Evolutionary conservation across 2,113 vertebrate species (phyloP), one percentile per base, ranked within the genome.

Genomic region (Oncorhynchus gorbuscha): DNA sequence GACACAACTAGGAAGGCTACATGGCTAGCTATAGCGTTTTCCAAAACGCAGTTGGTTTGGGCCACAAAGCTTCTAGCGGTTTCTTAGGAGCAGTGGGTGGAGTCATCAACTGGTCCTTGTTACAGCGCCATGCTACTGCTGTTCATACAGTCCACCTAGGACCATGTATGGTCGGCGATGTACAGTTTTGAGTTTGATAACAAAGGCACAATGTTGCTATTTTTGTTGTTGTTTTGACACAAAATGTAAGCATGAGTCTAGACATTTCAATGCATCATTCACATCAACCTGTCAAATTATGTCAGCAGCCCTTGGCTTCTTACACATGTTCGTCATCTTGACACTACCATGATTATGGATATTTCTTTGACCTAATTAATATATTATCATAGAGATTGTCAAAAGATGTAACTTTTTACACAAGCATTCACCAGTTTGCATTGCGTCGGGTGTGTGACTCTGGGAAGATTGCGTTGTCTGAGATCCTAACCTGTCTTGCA

Each of bases 41-140:
- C 3, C 49, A 14, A 55, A 18, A 18, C 16, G n/a, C 16, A 62
- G 1, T 24, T 22, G 2, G 2, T 18, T 35, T 30, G 4, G 67
- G 67, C 67, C 30, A 64, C 1, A 51, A 89, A 89, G 77, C 77
- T 92, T 93, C 92, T 92, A 89, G 91, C 49, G 76, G 88, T 77
- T 93, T 92, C 90, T 81, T 24, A 67, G 75, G 76, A 82, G 75
- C 51, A 76, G 64, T 39, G 67, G 78, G 83, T 75, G 72, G 55
- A 84, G 69, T 18, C 13, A 18, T 3, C 51, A 0, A 55, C 51
- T 16, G 51, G 51, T 18, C 51, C 51, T 55, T 55, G 39, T 55
- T 18, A 55, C 14, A 55, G 49, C 9, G 8, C 49, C 11, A 61
- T 20, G 26, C 24, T 64, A 4, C 3, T 39, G 18, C 12, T 49